Percentiles rank a stretch among this genome's conserved stretches.
phyloP scores from a whole-genome alignment of 1,140 invertebrate genomes.

The Amyelois transitella region DNA sequence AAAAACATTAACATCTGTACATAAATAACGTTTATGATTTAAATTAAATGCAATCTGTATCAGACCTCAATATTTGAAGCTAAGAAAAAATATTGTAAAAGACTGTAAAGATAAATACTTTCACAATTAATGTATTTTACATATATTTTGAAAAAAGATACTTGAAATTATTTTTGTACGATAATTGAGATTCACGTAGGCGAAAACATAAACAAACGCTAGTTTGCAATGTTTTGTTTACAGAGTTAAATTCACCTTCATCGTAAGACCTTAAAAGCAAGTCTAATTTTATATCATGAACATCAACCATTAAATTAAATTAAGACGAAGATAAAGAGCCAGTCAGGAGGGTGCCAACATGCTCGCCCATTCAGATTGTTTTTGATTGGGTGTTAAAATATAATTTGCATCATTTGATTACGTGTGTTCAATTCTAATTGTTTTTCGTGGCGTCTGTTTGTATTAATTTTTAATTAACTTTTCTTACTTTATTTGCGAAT shows the following conservation, averaged over 20 bases:
- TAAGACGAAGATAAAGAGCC: background rate
- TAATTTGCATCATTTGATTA: background rate
- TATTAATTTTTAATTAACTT: too few species aligned
- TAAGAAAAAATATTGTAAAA: too few species aligned
- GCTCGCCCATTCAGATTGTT: background rate
- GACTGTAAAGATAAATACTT: too few species aligned
- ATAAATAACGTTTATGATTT: too few species aligned
- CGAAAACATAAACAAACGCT: background rate
- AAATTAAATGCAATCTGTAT: too few species aligned
- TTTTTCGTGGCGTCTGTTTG: background rate
- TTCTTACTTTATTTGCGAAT: too few species aligned
- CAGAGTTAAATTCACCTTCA: background rate
- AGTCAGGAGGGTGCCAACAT: background rate
- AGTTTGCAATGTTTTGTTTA: slow-evolving; percentile 1
- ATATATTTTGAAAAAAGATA: too few species aligned
- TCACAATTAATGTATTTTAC: too few species aligned
- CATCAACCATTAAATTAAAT: background rate
- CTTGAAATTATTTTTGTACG: too few species aligned
- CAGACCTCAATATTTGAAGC: too few species aligned
- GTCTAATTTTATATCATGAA: background rate
- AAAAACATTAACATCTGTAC: too few species aligned
- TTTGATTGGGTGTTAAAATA: background rate
- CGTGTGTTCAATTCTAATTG: background rate
- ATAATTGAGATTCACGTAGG: too few species aligned
- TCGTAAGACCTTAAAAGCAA: background rate